These are phyloP conservation scores for Petrocephalus zakoni DNA, from an alignment of 2,113 vertebrate species.

Conservation along the genomic window DNA sequence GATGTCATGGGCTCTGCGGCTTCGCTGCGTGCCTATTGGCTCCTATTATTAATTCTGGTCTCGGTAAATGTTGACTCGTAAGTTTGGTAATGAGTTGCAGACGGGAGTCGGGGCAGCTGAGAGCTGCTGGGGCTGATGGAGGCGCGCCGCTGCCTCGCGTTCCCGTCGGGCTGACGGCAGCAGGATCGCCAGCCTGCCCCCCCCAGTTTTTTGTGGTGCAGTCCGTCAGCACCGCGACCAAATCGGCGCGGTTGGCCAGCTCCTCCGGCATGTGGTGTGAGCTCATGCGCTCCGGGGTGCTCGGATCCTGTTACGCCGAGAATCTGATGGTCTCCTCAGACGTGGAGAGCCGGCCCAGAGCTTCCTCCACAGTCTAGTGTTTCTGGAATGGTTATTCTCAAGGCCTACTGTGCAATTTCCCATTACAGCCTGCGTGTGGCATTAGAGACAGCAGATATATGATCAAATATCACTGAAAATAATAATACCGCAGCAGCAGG, in stretches of 20 bases:
- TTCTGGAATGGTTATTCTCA: neutral
- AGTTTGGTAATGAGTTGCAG: conserved; percentile 60
- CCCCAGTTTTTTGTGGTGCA: neutral
- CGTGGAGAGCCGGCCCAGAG: neutral
- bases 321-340: neutral
- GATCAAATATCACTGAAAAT: neutral
- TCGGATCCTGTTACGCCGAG: neutral
- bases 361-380: neutral
- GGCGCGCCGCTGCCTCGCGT: neutral
- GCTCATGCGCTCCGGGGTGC: neutral
- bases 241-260: neutral
- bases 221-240: neutral
- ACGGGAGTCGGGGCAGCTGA: conserved; percentile 22
- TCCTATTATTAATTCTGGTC: conserved; percentile 58
- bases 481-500: neutral
- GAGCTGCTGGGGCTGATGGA: conserved; percentile 11
- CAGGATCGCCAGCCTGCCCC: neutral
- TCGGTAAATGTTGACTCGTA: conserved; percentile 32
- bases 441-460: neutral
- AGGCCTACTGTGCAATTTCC: neutral
- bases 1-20: conserved; percentile 51
- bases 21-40: conserved; percentile 38
- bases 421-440: neutral
- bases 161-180: conserved; percentile 26
- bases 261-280: neutral